Evolutionary conservation across 2,113 vertebrate species (phyloP).

Genomic region (Carlito syrichta): DNA sequence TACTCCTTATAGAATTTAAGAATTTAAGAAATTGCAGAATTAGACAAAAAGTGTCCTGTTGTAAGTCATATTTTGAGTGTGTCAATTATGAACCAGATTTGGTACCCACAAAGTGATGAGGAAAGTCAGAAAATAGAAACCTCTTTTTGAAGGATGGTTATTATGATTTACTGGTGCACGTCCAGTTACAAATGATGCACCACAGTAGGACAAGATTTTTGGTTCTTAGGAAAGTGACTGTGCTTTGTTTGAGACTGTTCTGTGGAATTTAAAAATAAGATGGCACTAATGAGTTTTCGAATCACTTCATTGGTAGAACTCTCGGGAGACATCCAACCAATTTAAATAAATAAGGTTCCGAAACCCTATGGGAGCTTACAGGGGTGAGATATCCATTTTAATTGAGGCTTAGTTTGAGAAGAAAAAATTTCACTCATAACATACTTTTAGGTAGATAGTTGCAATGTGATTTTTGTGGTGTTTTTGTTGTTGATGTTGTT

Average conservation of each 20-base stretch:
- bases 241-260: slow-evolving; percentile 8
- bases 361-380: slow-evolving; percentile 34
- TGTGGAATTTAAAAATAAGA: slow-evolving; percentile 65
- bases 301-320: slow-evolving; percentile 38
- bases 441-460: neutral
- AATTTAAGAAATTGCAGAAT: slow-evolving; percentile 8
- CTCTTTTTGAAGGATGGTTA: neutral
- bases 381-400: slow-evolving; percentile 35
- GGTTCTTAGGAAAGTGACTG: neutral
- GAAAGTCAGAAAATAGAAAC: neutral
- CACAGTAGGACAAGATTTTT: neutral
- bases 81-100: neutral
- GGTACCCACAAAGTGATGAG: neutral
- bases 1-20: too few relatives aligned
- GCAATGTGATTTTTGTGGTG: neutral
- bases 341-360: slow-evolving; percentile 69
- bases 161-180: neutral
- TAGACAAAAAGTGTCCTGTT: neutral
- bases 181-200: neutral
- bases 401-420: slow-evolving; percentile 29
- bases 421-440: slow-evolving; percentile 26
- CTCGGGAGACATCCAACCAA: slow-evolving; percentile 40
- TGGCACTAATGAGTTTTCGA: slow-evolving; percentile 64
- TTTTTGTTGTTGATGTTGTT: neutral
- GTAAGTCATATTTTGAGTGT: neutral